Evolutionary conservation across 2,888 invertebrate species (phyloP), one percentile per base, ranked within the genome.

Genomic region (Scelioninae gen. 1): DNA sequence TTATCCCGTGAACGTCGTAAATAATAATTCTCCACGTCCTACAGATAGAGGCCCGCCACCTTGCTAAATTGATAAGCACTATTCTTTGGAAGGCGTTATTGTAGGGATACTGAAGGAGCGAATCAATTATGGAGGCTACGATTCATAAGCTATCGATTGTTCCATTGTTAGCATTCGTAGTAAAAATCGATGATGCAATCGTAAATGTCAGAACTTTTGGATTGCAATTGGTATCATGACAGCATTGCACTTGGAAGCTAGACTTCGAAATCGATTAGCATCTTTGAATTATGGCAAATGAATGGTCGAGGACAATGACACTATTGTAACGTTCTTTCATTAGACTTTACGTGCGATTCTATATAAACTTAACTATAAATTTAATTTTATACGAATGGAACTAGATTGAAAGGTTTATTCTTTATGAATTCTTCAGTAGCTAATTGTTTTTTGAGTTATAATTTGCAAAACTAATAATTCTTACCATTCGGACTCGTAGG

Each of bases 401-500:
- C 23, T 23, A 23, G 23, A 23, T 23, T 23, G 23, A 23, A 23
- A 23, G 23, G 23, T 23, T 2, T 23, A 23, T 23, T 23, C 23
- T 23, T 23, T 23, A 23, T 2, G 23, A 23, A 23, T 23, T 23
- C 23, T 23, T 23, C 23, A 23, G 4, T n/a, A 23, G 1, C 23
- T 23, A 4, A 23, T 23, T 23, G 2, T 23, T 23, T 4, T 23
- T 23, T 23, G 23, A 1, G 1, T 23, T 4, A 23, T 23, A 23
- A 2, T 23, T 23, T 23, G 23, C 23, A 23, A 23, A 23, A 23
- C 23, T 1, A 23, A 23, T 23, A 4, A 23, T 23, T 53, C 75
- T 89, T 85, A 92, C 92, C 92, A 83, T 92, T 92, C 11, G 92
- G 92, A 86, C 92, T 92, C 43, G 92, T 91, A 3, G 92, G 90